These are phyloP conservation scores for Bursaphelenchus okinawaensis DNA, from an alignment of 2,888 invertebrate species.

Conservation along the genomic window DNA sequence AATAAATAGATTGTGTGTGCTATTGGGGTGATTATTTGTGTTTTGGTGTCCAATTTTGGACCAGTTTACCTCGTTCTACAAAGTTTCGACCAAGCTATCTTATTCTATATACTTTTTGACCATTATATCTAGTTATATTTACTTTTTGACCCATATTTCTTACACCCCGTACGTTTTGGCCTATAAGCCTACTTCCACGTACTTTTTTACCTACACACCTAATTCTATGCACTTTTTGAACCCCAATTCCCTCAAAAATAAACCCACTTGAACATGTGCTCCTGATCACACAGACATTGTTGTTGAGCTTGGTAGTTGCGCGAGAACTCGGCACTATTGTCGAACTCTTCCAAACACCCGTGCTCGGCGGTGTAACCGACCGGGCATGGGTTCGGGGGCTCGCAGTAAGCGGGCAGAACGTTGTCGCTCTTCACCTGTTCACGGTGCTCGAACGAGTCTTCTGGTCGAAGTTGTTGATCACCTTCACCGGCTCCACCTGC, in stretches of 20 bases:
- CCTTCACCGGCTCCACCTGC: conserved; percentile 73
- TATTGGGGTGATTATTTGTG: too few species aligned
- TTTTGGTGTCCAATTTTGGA: too few species aligned
- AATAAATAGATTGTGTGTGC: too few species aligned
- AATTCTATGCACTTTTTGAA: background rate
- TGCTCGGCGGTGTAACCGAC: conserved; percentile 80
- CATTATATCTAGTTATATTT: too few species aligned
- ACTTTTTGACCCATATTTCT: too few species aligned
- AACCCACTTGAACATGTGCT: conserved; percentile 68
- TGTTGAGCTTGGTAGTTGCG: conserved; percentile 84
- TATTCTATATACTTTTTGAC: too few species aligned
- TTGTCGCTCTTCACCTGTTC: conserved; percentile 78
- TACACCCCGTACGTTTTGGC: background rate
- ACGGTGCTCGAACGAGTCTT: conserved; percentile 44
- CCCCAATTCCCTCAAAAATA: conserved; percentile 5
- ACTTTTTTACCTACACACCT: background rate
- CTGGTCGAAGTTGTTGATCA: conserved; percentile 65
- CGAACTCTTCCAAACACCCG: conserved; percentile 73
- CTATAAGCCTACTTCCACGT: background rate
- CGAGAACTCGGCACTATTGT: conserved; percentile 82
- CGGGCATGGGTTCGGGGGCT: conserved; percentile 97
- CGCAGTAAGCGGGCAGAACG: conserved; percentile 91
- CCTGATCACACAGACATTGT: conserved; percentile 93
- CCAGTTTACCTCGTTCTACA: too few species aligned
- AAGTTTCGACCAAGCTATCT: too few species aligned